Evolutionary conservation across 2,113 vertebrate species (phyloP).

Genomic region (Eclectus roratus): DNA sequence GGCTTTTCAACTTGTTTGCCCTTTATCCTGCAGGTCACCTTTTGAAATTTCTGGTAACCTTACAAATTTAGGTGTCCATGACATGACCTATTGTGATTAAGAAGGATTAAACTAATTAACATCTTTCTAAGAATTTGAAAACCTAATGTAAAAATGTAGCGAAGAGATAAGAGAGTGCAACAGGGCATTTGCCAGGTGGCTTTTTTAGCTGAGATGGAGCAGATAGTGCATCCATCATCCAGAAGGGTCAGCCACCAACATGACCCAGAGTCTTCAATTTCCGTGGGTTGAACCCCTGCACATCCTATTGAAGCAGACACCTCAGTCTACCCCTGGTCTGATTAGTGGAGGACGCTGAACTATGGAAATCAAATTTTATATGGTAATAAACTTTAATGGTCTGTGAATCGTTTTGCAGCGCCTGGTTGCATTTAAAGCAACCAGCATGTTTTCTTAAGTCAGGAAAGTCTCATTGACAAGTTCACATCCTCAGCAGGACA

Average conservation of each 20-base stretch:
- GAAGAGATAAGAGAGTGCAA: fast-evolving
- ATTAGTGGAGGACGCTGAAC: background rate
- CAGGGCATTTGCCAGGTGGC: background rate
- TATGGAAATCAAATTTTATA: background rate
- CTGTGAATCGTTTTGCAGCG: background rate
- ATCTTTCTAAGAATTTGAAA: background rate
- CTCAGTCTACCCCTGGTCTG: fast-evolving
- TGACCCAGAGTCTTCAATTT: background rate
- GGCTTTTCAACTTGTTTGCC: background rate
- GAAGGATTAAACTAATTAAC: background rate
- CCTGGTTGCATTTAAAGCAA: background rate
- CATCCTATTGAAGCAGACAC: background rate
- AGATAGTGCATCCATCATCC: background rate
- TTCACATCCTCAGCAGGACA: background rate
- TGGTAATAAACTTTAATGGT: background rate
- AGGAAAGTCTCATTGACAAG: background rate
- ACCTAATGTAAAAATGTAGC: background rate
- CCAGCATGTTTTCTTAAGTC: background rate
- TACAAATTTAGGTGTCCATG: background rate
- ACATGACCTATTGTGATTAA: background rate
- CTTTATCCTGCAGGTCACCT: background rate
- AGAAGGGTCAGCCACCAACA: fast-evolving
- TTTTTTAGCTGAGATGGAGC: background rate
- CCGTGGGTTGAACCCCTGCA: background rate
- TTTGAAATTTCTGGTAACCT: background rate